Evolutionary conservation across 2,113 vertebrate species (phyloP).

Genomic region (Lepus timidus): DNA sequence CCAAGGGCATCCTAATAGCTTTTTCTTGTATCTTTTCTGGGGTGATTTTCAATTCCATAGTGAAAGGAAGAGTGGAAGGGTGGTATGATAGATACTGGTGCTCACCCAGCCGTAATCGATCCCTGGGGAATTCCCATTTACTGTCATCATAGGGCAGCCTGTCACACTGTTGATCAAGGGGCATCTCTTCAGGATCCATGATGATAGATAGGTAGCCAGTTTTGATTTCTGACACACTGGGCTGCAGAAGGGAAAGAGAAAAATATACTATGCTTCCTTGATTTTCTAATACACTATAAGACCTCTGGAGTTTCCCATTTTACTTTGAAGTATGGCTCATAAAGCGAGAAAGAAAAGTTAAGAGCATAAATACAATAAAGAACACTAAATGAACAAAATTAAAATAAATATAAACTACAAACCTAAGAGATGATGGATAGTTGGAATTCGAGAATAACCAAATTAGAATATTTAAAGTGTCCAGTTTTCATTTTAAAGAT

Average conservation of each 20-base stretch:
- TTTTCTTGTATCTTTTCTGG: background rate
- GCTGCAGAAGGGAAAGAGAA: conserved; percentile 76
- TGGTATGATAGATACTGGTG: background rate
- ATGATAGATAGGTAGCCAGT: conserved; percentile 96
- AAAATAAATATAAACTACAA: background rate
- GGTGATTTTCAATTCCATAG: background rate
- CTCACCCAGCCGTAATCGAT: conserved; percentile 92
- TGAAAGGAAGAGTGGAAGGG: background rate
- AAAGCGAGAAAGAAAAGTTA: background rate
- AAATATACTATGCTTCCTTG: background rate
- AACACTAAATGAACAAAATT: background rate
- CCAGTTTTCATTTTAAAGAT: background rate
- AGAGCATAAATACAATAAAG: background rate
- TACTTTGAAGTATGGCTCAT: background rate
- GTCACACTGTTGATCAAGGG: conserved; percentile 94
- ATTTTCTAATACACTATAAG: background rate
- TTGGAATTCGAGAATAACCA: background rate
- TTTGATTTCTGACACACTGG: conserved; percentile 93
- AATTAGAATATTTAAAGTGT: background rate
- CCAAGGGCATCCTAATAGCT: background rate
- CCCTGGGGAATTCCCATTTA: conserved; percentile 97
- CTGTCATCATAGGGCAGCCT: conserved; percentile 95
- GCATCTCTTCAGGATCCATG: conserved; percentile 96
- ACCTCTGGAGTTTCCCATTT: background rate
- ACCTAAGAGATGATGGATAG: background rate